These are phyloP conservation scores for Calliopsis andreniformis DNA, from an alignment of 1,140 invertebrate species.

Conservation along the genomic window DNA sequence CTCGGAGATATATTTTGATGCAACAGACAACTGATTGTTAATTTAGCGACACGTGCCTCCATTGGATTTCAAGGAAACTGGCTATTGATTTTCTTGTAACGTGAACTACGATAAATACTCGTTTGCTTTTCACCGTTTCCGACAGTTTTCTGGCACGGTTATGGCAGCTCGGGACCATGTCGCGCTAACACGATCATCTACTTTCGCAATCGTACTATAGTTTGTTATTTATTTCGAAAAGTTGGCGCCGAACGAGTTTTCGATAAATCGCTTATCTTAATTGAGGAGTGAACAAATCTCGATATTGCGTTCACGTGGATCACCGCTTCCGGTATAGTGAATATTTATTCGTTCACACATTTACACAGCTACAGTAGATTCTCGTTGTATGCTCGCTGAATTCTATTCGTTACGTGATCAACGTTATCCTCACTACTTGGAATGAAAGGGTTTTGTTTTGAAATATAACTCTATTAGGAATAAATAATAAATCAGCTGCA, in stretches of 20 bases:
- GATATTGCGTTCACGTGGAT: too few species aligned
- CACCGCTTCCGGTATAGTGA: too few species aligned
- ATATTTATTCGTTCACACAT: not conserved
- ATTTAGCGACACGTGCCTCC: not conserved
- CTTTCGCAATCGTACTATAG: not conserved
- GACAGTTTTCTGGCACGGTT: conserved; percentile 21
- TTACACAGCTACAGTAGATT: conserved; percentile 4
- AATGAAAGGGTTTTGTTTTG: too few species aligned
- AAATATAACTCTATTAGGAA: too few species aligned
- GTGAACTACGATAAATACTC: conserved; percentile 17
- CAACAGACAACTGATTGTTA: not conserved
- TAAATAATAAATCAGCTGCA: too few species aligned
- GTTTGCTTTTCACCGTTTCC: conserved; percentile 35
- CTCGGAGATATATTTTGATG: not conserved
- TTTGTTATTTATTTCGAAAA: conserved; percentile 11
- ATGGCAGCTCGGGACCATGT: not conserved
- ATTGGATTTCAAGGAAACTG: not conserved
- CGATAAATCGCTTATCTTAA: conserved; percentile 34
- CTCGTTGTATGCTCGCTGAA: too few species aligned
- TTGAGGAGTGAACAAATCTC: not conserved
- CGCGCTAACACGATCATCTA: not conserved
- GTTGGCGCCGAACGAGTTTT: conserved; percentile 5
- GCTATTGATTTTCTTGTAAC: conserved; percentile 18
- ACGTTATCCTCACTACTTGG: too few species aligned
- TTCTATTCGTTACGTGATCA: too few species aligned